A percentile compares a stretch with the other conserved stretches of the same genome.
phyloP scores from a whole-genome alignment of 35 echinoderm and acorn worm genomes.

The Apostichopus japonicus region DNA sequence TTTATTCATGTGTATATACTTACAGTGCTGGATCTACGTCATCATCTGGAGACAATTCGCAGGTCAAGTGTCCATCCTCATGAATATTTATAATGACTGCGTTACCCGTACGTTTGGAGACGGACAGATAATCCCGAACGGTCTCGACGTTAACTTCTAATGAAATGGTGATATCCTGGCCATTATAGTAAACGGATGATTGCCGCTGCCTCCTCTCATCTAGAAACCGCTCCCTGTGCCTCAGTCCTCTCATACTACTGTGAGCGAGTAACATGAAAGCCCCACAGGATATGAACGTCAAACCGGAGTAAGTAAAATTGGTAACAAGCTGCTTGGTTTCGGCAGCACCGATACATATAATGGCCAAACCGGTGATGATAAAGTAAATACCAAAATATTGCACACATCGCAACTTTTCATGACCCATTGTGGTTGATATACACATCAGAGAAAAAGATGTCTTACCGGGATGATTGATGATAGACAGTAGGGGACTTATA shows the following conservation, averaged over 20 bases:
- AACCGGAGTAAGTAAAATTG: conserved; percentile 29
- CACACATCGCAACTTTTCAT: conserved; percentile 8
- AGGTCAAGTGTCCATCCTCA: conserved; percentile 4
- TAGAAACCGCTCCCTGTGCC: not conserved
- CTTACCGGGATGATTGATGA: not conserved
- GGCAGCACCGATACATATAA: conserved; percentile 31
- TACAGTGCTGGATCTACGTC: conserved; percentile 27
- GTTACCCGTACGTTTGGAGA: conserved; percentile 45
- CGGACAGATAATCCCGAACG: conserved; percentile 24
- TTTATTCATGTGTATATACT: not conserved
- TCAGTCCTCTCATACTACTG: not conserved
- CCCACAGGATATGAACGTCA: conserved; percentile 34
- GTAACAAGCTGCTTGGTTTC: conserved; percentile 8
- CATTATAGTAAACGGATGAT: conserved; percentile 23
- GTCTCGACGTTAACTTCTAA: conserved; percentile 37
- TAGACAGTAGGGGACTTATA: not conserved
- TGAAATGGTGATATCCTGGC: conserved; percentile 1
- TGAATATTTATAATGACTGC: conserved; percentile 31
- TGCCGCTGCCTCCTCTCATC: not conserved
- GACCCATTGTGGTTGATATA: not conserved
- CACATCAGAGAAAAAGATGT: not conserved
- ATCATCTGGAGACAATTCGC: conserved; percentile 16
- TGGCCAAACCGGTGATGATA: conserved; percentile 22
- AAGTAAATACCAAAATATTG: conserved; percentile 55
- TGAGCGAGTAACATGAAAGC: conserved; percentile 40